Percentiles rank a stretch among this genome's conserved stretches.
These are phyloP conservation scores for Myotis davidii DNA, from an alignment of 2,113 vertebrate genomes.

Conservation along the genomic window DNA sequence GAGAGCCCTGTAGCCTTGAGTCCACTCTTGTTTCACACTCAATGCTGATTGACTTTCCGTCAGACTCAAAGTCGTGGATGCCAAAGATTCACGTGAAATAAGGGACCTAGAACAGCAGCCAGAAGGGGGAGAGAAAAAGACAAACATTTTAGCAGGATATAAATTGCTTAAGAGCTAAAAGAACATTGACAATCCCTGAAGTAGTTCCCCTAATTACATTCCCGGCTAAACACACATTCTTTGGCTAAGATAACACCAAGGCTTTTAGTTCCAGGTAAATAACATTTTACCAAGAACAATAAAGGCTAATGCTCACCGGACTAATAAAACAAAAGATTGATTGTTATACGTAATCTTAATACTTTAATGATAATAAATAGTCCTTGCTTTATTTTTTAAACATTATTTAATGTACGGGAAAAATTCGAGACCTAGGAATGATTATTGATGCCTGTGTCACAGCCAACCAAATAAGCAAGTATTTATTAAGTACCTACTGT, in stretches of 20 bases:
- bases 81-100: conserved; percentile 90
- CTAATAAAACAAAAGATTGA: conserved; percentile 63
- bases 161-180: conserved; percentile 70
- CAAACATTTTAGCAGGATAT: conserved; percentile 67
- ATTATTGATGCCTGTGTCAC: neutral
- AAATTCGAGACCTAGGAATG: neutral
- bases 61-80: conserved; percentile 90
- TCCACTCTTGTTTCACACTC: conserved; percentile 92
- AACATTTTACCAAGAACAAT: conserved; percentile 69
- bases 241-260: conserved; percentile 64
- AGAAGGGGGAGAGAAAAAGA: conserved; percentile 40
- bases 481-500: conserved; percentile 44
- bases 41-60: conserved; percentile 91
- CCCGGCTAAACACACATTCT: conserved; percentile 68
- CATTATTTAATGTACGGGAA: neutral
- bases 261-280: conserved; percentile 70
- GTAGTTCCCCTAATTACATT: conserved; percentile 68
- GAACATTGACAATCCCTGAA: conserved; percentile 68
- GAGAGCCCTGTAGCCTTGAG: conserved; percentile 87
- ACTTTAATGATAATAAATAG: conserved; percentile 63
- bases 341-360: conserved; percentile 63
- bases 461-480: conserved; percentile 7
- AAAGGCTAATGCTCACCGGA: conserved; percentile 53
- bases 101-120: conserved; percentile 88
- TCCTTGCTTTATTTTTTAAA: conserved; percentile 48